Evolutionary conservation across 2,888 invertebrate genomes (phyloP).

Genomic region (Lordiphosa fenestrarum): DNA sequence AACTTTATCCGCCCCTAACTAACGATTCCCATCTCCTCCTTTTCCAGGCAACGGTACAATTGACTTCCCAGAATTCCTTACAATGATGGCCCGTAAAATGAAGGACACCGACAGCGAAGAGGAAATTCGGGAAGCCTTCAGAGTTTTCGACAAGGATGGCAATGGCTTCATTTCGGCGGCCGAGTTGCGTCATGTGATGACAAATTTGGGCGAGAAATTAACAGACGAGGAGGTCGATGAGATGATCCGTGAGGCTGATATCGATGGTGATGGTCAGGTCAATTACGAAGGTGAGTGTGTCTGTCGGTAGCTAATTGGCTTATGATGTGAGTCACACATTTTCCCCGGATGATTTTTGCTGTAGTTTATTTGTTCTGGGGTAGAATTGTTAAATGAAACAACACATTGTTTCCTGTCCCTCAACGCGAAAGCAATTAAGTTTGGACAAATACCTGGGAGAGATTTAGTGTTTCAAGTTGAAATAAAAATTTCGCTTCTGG

Average conservation of each 20-base stretch:
- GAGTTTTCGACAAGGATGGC: slow-evolving; percentile 99
- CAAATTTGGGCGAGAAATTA: slow-evolving; percentile 99
- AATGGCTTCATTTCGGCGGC: slow-evolving; percentile 99
- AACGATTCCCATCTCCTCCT: too few species aligned
- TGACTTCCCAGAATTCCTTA: slow-evolving; percentile 99
- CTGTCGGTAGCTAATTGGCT: too few species aligned
- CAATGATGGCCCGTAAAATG: slow-evolving; percentile 99
- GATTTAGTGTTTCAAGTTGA: slow-evolving; percentile 57
- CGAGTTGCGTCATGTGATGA: slow-evolving; percentile 99
- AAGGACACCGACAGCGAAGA: slow-evolving; percentile 99
- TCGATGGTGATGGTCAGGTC: slow-evolving; percentile 99
- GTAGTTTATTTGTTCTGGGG: slow-evolving; percentile 51
- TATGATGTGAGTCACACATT: slow-evolving; percentile 50
- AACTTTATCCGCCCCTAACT: too few species aligned
- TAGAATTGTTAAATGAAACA: slow-evolving; percentile 60
- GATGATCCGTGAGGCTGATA: slow-evolving; percentile 99
- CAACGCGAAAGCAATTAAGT: slow-evolving; percentile 36
- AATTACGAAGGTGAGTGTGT: slow-evolving; percentile 79
- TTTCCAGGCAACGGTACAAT: slow-evolving; percentile 97
- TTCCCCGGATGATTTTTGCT: slow-evolving; percentile 12
- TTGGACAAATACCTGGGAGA: slow-evolving; percentile 18
- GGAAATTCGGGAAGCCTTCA: slow-evolving; percentile 99
- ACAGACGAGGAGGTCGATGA: slow-evolving; percentile 99
- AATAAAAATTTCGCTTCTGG: slow-evolving; percentile 66
- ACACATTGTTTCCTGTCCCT: too few species aligned